phyloP scores from a whole-genome alignment of 2,888 invertebrate genomes.

The Pyrochroa serraticornis region DNA sequence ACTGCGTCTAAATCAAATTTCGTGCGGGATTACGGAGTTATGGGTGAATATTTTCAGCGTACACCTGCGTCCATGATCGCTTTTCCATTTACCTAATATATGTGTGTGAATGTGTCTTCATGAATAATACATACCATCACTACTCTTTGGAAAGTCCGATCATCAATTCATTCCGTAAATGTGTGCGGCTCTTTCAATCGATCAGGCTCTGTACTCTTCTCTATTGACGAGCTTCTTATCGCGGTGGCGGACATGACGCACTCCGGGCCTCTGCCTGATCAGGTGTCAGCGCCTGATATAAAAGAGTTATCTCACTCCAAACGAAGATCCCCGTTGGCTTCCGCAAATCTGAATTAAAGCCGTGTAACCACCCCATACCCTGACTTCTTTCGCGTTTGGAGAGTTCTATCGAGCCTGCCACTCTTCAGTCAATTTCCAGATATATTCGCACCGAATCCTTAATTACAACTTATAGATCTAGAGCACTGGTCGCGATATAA shows the following conservation, averaged over 20 bases:
- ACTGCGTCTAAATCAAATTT: constrained; percentile 52
- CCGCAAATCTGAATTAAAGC: too few relatives aligned
- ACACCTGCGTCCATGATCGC: constrained; percentile 48
- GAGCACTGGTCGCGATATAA: too few relatives aligned
- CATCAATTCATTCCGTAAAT: constrained; percentile 37
- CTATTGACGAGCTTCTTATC: constrained; percentile 20
- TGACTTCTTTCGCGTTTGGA: too few relatives aligned
- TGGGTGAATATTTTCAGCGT: constrained; percentile 50
- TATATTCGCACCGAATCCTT: too few relatives aligned
- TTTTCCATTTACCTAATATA: constrained; percentile 50
- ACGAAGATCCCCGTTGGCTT: too few relatives aligned
- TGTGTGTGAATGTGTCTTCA: constrained; percentile 50
- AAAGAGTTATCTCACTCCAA: neutral
- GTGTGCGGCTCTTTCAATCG: constrained; percentile 17
- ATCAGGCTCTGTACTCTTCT: constrained; percentile 11
- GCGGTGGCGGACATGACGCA: constrained; percentile 2
- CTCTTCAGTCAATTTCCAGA: too few relatives aligned
- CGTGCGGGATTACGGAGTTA: constrained; percentile 48
- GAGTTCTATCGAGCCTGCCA: too few relatives aligned
- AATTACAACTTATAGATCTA: too few relatives aligned
- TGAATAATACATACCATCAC: constrained; percentile 48
- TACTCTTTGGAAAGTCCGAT: constrained; percentile 25
- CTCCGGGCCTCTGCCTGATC: neutral
- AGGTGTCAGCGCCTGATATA: neutral
- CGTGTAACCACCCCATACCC: too few relatives aligned